A percentile compares a stretch with the other conserved stretches of the same genome.
These are phyloP conservation scores for Acrocera orbiculus DNA, from an alignment of 2,888 invertebrate genomes.

Conservation along the genomic window DNA sequence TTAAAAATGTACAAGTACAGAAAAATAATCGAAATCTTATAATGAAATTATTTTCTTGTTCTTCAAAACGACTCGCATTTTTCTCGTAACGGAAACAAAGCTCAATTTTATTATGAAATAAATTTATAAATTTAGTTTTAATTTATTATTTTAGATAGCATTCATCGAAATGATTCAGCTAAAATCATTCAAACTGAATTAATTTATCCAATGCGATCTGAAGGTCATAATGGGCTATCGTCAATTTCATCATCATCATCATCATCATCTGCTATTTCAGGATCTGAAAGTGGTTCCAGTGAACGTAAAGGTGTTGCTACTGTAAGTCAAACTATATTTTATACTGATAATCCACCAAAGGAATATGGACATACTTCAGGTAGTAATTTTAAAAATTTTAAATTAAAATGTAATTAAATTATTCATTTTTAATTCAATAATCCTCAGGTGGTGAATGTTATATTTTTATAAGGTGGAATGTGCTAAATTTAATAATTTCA, in stretches of 20 bases:
- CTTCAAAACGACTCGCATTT: too few relatives aligned
- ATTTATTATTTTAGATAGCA: constrained; percentile 18
- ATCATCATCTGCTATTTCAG: constrained; percentile 11
- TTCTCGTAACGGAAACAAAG: too few relatives aligned
- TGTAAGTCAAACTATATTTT: constrained; percentile 31
- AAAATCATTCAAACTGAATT: constrained; percentile 26
- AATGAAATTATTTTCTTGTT: too few relatives aligned
- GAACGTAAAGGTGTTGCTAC: constrained; percentile 26
- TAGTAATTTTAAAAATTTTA: constrained; percentile 1
- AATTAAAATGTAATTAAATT: too few relatives aligned
- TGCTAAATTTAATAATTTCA: too few relatives aligned
- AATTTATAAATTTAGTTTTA: background rate
- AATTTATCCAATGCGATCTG: constrained; percentile 26
- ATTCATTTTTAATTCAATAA: too few relatives aligned
- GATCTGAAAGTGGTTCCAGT: constrained; percentile 15
- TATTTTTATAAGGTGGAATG: too few relatives aligned
- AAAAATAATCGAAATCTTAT: too few relatives aligned
- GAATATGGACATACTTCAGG: constrained; percentile 21
- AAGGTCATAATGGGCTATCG: constrained; percentile 19
- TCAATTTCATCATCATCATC: constrained; percentile 18
- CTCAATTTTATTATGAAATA: too few relatives aligned
- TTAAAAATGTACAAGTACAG: too few relatives aligned
- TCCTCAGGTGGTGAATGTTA: too few relatives aligned
- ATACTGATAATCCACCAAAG: constrained; percentile 31
- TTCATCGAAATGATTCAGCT: constrained; percentile 26